Evolutionary conservation across 2,113 vertebrate genomes (phyloP).

Genomic region (Oncorhynchus gorbuscha): DNA sequence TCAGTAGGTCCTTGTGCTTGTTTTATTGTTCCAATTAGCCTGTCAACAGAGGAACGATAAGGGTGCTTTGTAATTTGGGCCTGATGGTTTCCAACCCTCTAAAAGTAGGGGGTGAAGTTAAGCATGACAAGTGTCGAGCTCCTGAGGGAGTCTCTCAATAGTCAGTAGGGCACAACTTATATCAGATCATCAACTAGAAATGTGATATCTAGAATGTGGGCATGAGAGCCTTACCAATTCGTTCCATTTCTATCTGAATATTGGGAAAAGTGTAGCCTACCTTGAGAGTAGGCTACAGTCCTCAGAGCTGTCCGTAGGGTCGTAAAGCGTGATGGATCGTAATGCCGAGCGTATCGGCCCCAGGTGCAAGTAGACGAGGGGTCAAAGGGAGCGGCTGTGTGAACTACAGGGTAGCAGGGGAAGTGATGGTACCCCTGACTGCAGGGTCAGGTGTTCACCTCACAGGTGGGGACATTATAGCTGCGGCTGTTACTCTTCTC

Average conservation of each 20-base stretch:
- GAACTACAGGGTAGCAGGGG: constrained; percentile 27
- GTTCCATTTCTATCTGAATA: too few relatives aligned
- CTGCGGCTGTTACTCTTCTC: constrained; percentile 29
- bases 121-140: not conserved
- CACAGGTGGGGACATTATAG: constrained; percentile 34
- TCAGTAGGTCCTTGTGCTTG: constrained; percentile 33
- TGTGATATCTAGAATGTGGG: too few relatives aligned
- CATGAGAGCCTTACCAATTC: too few relatives aligned
- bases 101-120: too few relatives aligned
- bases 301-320: not conserved
- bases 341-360: constrained; percentile 13
- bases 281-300: not conserved
- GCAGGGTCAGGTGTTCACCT: constrained; percentile 49
- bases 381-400: constrained; percentile 47
- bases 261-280: not conserved
- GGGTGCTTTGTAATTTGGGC: too few relatives aligned
- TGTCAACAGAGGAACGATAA: too few relatives aligned
- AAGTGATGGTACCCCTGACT: too few relatives aligned
- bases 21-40: constrained; percentile 5
- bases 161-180: too few relatives aligned
- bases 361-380: constrained; percentile 30
- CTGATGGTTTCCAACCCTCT: too few relatives aligned
- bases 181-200: too few relatives aligned
- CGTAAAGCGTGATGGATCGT: constrained; percentile 22
- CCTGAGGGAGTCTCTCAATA: not conserved